A percentile compares a stretch with the other conserved stretches of the same genome.
Conservation (phyloP, 1,140 invertebrate genomes). For the Venturia canescens region DNA sequence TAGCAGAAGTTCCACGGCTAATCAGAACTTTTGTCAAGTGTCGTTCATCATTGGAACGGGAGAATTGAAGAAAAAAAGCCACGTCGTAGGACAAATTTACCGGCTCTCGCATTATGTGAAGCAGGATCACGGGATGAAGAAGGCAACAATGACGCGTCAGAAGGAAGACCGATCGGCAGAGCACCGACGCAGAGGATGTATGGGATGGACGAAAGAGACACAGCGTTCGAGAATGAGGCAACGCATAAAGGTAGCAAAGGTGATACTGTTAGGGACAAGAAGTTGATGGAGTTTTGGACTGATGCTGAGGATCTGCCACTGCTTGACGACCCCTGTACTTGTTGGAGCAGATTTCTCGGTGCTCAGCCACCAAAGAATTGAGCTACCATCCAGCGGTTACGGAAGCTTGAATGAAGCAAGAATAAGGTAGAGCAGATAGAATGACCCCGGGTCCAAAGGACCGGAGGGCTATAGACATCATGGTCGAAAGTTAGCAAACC, state of each 20-base stretch:
- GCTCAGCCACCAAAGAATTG: conserved; percentile 19
- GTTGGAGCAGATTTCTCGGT: conserved; percentile 5
- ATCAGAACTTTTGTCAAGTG: conserved; percentile 51
- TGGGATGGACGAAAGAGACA: conserved; percentile 2
- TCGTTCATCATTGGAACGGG: conserved; percentile 46
- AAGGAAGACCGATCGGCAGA: not conserved
- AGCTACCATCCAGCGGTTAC: conserved; percentile 8
- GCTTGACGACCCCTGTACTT: not conserved
- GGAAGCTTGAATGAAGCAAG: not conserved
- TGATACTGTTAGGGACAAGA: conserved; percentile 41
- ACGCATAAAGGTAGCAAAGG: not conserved
- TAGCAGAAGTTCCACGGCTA: conserved; percentile 43
- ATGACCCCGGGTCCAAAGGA: conserved; percentile 36
- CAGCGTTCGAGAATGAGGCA: not conserved
- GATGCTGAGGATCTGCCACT: conserved; percentile 48
- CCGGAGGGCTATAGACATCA: conserved; percentile 54
- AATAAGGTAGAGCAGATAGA: conserved; percentile 45
- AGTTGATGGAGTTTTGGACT: conserved; percentile 60
- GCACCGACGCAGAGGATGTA: conserved; percentile 9
- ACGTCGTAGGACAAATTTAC: not conserved
- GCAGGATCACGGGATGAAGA: conserved; percentile 17
- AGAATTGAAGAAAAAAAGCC: not conserved
- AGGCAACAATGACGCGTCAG: conserved; percentile 3
- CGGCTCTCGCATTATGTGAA: conserved; percentile 35
- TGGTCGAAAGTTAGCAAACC: conserved; percentile 66